Conservation (phyloP, 2,888 invertebrate genomes). For the Axea sp. region DNA sequence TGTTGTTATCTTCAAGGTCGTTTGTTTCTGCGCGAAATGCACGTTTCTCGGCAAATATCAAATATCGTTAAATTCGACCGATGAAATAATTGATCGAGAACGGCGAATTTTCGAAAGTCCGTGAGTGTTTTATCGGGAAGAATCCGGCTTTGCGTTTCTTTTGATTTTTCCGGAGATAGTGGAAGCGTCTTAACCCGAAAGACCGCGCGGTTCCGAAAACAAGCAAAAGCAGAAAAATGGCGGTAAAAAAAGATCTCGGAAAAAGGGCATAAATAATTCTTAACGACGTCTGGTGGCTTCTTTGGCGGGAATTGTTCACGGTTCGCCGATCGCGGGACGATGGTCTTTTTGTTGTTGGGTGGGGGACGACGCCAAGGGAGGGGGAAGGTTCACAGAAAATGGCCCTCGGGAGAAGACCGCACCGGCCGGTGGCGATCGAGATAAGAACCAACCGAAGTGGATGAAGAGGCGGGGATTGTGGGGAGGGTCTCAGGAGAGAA, state of each 20-base stretch:
- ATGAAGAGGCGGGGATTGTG: background rate
- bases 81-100: too few relatives aligned
- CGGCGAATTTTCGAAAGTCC: too few relatives aligned
- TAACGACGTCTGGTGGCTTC: slow-evolving; percentile 40
- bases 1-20: too few relatives aligned
- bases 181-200: too few relatives aligned
- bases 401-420: slow-evolving; percentile 53
- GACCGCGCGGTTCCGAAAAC: background rate
- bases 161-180: too few relatives aligned
- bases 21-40: too few relatives aligned
- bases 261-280: slow-evolving; percentile 46
- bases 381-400: slow-evolving; percentile 30
- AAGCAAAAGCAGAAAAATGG: slow-evolving; percentile 7
- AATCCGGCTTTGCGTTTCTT: too few relatives aligned
- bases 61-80: too few relatives aligned
- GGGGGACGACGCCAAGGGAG: background rate
- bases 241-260: slow-evolving; percentile 2
- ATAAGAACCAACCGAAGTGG: slow-evolving; percentile 35
- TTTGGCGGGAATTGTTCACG: slow-evolving; percentile 46
- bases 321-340: slow-evolving; percentile 33
- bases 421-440: slow-evolving; percentile 43
- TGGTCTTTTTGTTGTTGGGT: slow-evolving; percentile 46
- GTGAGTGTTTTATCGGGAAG: too few relatives aligned
- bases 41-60: too few relatives aligned
- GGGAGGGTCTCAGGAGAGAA: slow-evolving; percentile 36